A percentile compares a stretch with the other conserved stretches of the same genome.
phyloP scores from a whole-genome alignment of 2,888 invertebrate species.

The Melieria picta region DNA sequence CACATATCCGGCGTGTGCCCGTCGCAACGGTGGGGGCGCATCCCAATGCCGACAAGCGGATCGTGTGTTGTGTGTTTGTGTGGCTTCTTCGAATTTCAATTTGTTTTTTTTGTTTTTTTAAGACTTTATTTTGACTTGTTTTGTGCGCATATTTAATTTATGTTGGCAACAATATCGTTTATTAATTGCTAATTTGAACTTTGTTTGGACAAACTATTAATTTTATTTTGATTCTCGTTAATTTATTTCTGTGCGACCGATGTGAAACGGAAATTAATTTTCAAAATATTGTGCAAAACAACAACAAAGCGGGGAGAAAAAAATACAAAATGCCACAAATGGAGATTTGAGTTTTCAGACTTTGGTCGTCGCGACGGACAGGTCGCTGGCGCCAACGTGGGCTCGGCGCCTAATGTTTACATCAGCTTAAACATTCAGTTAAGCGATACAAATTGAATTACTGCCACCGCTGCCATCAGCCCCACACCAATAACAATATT shows the following conservation, averaged over 20 bases:
- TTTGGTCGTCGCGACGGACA: not conserved
- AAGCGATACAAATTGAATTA: constrained; percentile 28
- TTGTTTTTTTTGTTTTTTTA: not conserved
- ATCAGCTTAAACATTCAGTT: constrained; percentile 18
- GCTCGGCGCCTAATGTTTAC: constrained; percentile 14
- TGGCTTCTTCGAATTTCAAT: no score
- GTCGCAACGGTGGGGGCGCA: no score
- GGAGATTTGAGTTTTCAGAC: constrained; percentile 1
- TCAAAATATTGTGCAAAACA: constrained; percentile 45
- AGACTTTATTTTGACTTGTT: no score
- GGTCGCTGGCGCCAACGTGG: constrained; percentile 10
- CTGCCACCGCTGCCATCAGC: not conserved
- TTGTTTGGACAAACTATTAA: constrained; percentile 48
- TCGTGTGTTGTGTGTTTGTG: no score
- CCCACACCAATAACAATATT: constrained; percentile 48
- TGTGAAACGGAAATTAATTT: constrained; percentile 64
- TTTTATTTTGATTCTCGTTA: constrained; percentile 46
- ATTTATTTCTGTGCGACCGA: constrained; percentile 59
- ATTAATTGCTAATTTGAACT: constrained; percentile 41
- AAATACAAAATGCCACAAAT: not conserved
- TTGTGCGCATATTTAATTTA: not conserved
- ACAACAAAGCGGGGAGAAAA: constrained; percentile 6
- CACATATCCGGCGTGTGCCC: no score
- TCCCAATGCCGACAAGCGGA: no score
- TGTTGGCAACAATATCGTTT: constrained; percentile 24